These are phyloP conservation scores for Anarrhichthys ocellatus DNA, from an alignment of 2,113 vertebrate genomes.

Conservation along the genomic window DNA sequence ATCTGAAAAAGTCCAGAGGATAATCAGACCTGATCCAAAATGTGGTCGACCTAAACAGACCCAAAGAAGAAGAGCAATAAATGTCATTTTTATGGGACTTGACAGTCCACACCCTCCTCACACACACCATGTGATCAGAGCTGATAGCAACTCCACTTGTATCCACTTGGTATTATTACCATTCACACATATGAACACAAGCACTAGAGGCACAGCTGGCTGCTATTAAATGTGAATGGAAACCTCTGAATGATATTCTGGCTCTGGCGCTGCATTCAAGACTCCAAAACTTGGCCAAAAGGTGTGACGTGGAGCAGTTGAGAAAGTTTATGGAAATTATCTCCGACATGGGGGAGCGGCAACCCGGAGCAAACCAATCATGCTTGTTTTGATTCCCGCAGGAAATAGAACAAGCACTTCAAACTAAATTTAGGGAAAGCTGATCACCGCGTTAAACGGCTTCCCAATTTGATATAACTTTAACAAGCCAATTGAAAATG, in stretches of 20 bases:
- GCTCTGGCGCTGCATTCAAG: not conserved
- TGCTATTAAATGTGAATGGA: not conserved
- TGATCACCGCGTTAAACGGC: not conserved
- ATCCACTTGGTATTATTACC: not conserved
- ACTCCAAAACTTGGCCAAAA: not conserved
- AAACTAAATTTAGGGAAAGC: not conserved
- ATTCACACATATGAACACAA: not conserved
- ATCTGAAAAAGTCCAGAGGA: not conserved
- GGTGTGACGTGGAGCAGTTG: not conserved
- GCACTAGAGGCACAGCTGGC: not conserved
- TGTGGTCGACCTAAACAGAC: not conserved
- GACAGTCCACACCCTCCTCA: not conserved
- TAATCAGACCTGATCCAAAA: not conserved
- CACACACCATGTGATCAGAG: not conserved
- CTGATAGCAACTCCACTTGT: not conserved
- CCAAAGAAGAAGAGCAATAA: not conserved
- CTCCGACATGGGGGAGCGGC: not conserved
- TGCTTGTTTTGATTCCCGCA: not conserved
- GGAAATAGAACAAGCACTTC: not conserved
- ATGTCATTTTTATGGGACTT: not conserved
- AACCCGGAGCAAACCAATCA: not conserved
- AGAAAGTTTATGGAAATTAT: not conserved
- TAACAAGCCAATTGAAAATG: not conserved
- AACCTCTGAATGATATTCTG: not conserved
- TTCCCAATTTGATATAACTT: not conserved